Evolutionary conservation across 2,113 vertebrate species (phyloP), one percentile per base, ranked within the genome.

Genomic region (Diadophis punctatus): DNA sequence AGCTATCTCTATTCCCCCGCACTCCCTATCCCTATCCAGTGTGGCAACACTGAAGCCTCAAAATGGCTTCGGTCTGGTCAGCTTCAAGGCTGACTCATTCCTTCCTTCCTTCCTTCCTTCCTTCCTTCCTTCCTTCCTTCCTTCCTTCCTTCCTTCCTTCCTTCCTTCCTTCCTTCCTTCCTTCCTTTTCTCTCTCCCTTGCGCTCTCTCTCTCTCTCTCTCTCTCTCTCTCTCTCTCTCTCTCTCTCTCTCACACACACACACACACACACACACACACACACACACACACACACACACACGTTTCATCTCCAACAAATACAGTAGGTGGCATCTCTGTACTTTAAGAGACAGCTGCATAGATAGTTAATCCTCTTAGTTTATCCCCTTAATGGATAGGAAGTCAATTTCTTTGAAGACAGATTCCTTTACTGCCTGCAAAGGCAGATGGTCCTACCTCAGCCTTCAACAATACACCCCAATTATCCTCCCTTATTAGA

Each of bases 391-490:
- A 91, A 85, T 85, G 23, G 74, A 10, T 25, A 52, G 39, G n/a
- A 85, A 85, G 14, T 53, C 74, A 85, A 55, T 85, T 90, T 91
- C 23, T 39, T 39, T 46, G 74, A 85, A 91, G 68, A 12, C 60
- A 80, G 12, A 34, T n/a, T 90, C 60, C 63, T 80, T 90, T 80
- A 68, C 34, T 55, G 30, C 34, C 14, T 56, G 14, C 51, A 84
- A 90, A 56, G 74, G 51, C 74, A 91, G 68, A 74, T 91, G 68
- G 68, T 91, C 84, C 39, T 91, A 53, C 51, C 20, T 39, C 58
- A 90, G n/a, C 58, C 63, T 80, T 90, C 23, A 85, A 85, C 74
- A 91, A 85, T 85, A 85, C 46, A 91, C 52, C 84, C 52, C 90
- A 91, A 85, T 91, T 85, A 53, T 48, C 53, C 53, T 58, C 30